phyloP scores from a whole-genome alignment of 1,140 invertebrate genomes.

The Eciton burchellii region DNA sequence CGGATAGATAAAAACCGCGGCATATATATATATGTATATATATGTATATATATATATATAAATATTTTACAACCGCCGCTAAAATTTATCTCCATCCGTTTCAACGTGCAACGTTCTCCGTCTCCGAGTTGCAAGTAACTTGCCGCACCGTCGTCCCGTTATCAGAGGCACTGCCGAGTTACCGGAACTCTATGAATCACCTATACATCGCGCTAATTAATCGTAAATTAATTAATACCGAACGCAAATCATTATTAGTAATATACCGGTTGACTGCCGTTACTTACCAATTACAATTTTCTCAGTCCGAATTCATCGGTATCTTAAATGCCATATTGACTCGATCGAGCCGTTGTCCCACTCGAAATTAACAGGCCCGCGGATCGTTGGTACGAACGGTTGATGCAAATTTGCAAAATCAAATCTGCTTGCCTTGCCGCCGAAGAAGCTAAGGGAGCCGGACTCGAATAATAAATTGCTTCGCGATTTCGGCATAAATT shows the following conservation, averaged over 20 bases:
- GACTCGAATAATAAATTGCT: not conserved
- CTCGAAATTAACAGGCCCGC: not conserved
- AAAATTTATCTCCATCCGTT: conserved; percentile 14
- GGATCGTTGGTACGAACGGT: too few species aligned
- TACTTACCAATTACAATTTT: not conserved
- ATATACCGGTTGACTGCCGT: conserved; percentile 2
- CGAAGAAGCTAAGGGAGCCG: too few species aligned
- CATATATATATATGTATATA: too few species aligned
- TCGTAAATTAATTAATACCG: conserved; percentile 36
- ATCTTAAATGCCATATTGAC: not conserved
- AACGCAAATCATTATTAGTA: conserved; percentile 11
- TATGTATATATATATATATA: too few species aligned
- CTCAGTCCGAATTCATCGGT: not conserved
- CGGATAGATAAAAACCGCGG: too few species aligned
- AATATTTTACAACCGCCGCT: too few species aligned
- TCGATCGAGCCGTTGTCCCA: not conserved
- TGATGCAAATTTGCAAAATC: too few species aligned
- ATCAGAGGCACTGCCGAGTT: not conserved
- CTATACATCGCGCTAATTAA: conserved; percentile 1
- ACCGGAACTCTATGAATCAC: conserved; percentile 1
- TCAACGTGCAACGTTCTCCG: not conserved
- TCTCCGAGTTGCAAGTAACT: not conserved
- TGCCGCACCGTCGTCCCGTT: not conserved
- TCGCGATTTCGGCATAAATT: not conserved
- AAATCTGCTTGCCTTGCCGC: too few species aligned